These are phyloP conservation scores for Pedetes capensis DNA, from an alignment of 2,113 vertebrate species.

Conservation along the genomic window DNA sequence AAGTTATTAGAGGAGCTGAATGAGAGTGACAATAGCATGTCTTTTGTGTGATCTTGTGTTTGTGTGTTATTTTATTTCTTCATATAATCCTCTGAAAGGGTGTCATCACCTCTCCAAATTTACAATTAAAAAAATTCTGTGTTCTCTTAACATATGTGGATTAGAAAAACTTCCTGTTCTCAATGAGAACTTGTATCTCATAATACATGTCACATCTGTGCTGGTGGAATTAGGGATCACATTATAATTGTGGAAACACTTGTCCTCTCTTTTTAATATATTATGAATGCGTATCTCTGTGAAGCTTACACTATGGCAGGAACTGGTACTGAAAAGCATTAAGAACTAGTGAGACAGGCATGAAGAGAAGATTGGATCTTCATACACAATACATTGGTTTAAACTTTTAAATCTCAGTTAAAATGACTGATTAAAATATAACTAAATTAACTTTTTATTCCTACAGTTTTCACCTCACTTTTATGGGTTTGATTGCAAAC, in stretches of 20 bases:
- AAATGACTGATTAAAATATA: neutral
- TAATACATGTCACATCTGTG: neutral
- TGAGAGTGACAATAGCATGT: neutral
- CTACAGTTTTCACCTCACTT: neutral
- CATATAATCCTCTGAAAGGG: neutral
- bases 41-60: neutral
- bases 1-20: neutral
- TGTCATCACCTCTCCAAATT: neutral
- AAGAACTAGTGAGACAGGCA: neutral
- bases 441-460: neutral
- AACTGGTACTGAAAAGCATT: neutral
- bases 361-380: slow-evolving; percentile 1
- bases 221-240: neutral
- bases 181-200: neutral
- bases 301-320: neutral
- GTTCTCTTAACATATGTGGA: neutral
- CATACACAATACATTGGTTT: neutral
- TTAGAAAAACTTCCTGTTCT: neutral
- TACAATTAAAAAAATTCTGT: neutral
- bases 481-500: neutral
- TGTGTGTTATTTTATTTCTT: neutral
- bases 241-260: neutral
- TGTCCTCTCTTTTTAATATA: neutral
- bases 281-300: neutral
- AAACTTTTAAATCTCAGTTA: slow-evolving; percentile 39